Percentiles rank a stretch among this genome's conserved stretches.
Evolutionary conservation across 2,113 vertebrate genomes (phyloP).

Genomic region (Pseudopipra pipra): DNA sequence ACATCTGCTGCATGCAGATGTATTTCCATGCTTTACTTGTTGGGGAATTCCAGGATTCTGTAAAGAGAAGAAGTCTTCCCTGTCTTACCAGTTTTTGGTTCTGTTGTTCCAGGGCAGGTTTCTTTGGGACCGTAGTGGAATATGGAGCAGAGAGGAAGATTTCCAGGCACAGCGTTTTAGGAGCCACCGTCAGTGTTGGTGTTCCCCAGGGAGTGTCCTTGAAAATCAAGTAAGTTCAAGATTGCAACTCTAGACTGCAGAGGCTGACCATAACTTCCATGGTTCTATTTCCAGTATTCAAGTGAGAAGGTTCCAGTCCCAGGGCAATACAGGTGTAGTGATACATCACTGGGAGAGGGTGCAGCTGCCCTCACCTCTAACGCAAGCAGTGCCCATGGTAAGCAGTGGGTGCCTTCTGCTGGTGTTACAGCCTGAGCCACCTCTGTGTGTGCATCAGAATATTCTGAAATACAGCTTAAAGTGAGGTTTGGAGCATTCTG

Average conservation of each 20-base stretch:
- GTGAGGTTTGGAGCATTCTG: background rate
- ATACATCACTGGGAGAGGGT: background rate
- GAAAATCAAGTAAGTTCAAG: constrained; percentile 92
- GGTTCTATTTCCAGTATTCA: background rate
- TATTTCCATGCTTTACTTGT: background rate
- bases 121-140: constrained; percentile 95
- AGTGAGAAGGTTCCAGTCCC: background rate
- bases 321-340: background rate
- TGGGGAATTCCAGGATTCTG: background rate
- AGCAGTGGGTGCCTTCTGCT: background rate
- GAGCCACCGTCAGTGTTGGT: constrained; percentile 91
- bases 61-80: background rate
- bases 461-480: background rate
- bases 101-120: constrained; percentile 82
- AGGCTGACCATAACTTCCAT: background rate
- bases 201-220: constrained; percentile 95
- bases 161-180: constrained; percentile 93
- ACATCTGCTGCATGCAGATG: background rate
- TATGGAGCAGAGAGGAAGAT: constrained; percentile 97
- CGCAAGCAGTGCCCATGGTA: background rate
- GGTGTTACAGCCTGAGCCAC: background rate
- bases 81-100: background rate
- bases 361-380: background rate
- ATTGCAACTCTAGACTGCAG: background rate
- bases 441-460: background rate